Conservation (phyloP, 2,888 invertebrate genomes). For the Aleiodes testaceus region DNA sequence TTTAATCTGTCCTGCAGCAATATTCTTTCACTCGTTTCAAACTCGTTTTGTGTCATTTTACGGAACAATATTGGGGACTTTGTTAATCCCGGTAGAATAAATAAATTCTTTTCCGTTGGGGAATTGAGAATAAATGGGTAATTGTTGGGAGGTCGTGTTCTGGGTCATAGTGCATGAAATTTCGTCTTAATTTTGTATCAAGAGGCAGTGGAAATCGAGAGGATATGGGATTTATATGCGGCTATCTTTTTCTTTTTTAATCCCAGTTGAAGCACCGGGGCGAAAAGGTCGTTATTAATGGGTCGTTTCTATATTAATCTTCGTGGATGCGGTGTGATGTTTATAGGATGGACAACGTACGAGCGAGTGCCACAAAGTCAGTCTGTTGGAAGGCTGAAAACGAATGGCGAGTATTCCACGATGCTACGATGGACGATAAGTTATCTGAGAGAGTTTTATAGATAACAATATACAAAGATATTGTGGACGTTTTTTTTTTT, state of each 20-base stretch:
- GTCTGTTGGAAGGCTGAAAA: slow-evolving; percentile 54
- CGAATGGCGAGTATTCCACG: slow-evolving; percentile 62
- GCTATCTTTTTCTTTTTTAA: slow-evolving; percentile 37
- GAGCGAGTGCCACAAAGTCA: slow-evolving; percentile 40
- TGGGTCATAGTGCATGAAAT: too few relatives aligned
- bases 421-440: slow-evolving; percentile 63
- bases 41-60: background rate
- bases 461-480: background rate
- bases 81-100: slow-evolving; percentile 46
- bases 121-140: too few relatives aligned
- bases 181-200: too few relatives aligned
- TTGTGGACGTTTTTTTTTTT: too few relatives aligned
- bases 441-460: slow-evolving; percentile 59
- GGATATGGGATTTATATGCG: background rate
- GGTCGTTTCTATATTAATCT: slow-evolving; percentile 63
- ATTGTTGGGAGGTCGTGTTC: too few relatives aligned
- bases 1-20: slow-evolving; percentile 2
- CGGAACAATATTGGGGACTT: slow-evolving; percentile 32
- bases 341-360: slow-evolving; percentile 36
- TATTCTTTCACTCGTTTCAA: too few relatives aligned
- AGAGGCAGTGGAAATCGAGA: slow-evolving; percentile 25
- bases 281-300: slow-evolving; percentile 62
- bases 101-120: slow-evolving; percentile 19
- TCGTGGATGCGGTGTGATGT: slow-evolving; percentile 50
- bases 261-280: slow-evolving; percentile 53